Evolutionary conservation across 1,140 invertebrate species (phyloP).

Genomic region (Subanguina moxae): DNA sequence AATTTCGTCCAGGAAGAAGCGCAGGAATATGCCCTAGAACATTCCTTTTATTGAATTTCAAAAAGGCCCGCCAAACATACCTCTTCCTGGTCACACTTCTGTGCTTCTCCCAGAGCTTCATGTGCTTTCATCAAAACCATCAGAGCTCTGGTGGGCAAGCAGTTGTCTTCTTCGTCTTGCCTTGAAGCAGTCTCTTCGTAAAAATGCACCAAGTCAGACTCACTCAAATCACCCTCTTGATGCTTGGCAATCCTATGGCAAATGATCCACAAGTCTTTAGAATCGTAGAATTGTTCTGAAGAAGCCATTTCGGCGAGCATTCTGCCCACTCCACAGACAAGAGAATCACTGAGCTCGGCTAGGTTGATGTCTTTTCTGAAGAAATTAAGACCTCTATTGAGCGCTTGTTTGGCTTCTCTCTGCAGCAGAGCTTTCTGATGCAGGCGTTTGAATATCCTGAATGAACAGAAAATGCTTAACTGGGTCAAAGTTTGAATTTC

Average conservation of each 20-base stretch:
- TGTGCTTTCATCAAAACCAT: slow-evolving; percentile 25
- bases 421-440: background rate
- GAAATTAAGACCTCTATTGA: slow-evolving; percentile 21
- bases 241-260: slow-evolving; percentile 26
- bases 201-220: slow-evolving; percentile 12
- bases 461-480: no score
- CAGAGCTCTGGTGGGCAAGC: slow-evolving; percentile 26
- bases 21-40: slow-evolving; percentile 27
- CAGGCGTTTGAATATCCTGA: background rate
- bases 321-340: slow-evolving; percentile 8
- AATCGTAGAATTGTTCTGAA: background rate
- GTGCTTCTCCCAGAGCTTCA: slow-evolving; percentile 17
- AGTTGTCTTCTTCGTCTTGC: background rate
- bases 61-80: slow-evolving; percentile 2
- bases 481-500: no score
- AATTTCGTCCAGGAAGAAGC: slow-evolving; percentile 24
- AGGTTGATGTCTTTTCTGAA: slow-evolving; percentile 4
- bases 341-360: background rate
- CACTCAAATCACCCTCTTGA: slow-evolving; percentile 24
- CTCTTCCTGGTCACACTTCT: slow-evolving; percentile 24
- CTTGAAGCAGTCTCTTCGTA: slow-evolving; percentile 3
- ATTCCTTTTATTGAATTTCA: slow-evolving; percentile 5
- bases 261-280: background rate
- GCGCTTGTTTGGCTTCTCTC: slow-evolving; percentile 10
- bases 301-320: slow-evolving; percentile 8